Base-by-base conservation (phyloP, 2,888 invertebrate species). In the Drosophila trichaetosa region DNA sequence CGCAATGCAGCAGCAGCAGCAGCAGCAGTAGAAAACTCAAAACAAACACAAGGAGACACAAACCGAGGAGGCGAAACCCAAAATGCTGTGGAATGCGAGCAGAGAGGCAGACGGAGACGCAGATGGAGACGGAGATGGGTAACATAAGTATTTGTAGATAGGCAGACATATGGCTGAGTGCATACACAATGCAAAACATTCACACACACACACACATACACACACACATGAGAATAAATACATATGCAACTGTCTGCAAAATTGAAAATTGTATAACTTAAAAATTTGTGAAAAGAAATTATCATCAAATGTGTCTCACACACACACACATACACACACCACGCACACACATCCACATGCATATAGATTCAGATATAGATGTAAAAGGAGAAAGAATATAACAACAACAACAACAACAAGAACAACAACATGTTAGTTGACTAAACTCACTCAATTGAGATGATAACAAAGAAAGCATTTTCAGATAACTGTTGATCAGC, bases 231-330 rank as follows among this genome's bases (percentile, higher is more conserved):
- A 13, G 40, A 40, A 18, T 58, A 61, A 46, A 27, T 71, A 61
- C 33, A 61, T 21, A 18, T 48, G 29, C 31, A 34, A 24, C 36
- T 49, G 29, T 56, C 27, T 60, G 48, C 51, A 33, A 60, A 69
- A 54, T 76, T 76, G 62, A 65, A 71, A 79, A 82, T 88, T 84
- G 33, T 71, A 70, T 79, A 84, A 87, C 77, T 82, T 59, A 65
- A 72, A 80, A 90, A 89, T 83, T 90, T 90, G 84, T 86, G 91
- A 84, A 83, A 90, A 89, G 83, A 87, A 89, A 89, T 90, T 90
- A 88, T 84, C 84, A 87, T 88, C 81, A 87, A 77, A 80, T 73
- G 80, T 76, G 73, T 70, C 73, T 74, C 78, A 77, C 48, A 60
- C 69, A 56, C 24, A 29, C 29, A 58, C 11, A 48, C 8, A 46